Base-by-base conservation (phyloP, 2,888 invertebrate genomes). In the Drosophila affinis region DNA sequence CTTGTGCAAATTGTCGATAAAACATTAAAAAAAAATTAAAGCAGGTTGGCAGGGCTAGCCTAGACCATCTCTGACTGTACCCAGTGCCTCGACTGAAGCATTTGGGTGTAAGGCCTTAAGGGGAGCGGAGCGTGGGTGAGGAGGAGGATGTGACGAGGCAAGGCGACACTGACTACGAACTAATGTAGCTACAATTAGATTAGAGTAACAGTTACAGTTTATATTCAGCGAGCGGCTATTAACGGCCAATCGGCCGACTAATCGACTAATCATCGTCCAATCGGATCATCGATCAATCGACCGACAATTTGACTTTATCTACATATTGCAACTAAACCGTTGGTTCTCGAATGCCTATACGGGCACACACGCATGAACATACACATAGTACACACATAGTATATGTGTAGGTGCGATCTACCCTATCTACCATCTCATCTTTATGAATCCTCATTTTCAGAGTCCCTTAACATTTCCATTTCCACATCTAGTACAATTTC, bases 281-380 rank as follows among this genome's bases (percentile, higher is more conserved):
- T 32, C 32, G 32, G 32, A 32, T 32, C n/a, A 34, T 14, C 39
- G 54, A 54, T 54, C 12, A 34, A 29, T 39, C 39, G 39, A n/a
- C 6, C 61, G 58, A 27, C 34, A 46, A 64, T 45, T 67, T 72
- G 74, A 70, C 70, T 74, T 78, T 85, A 82, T 86, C 77, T 88
- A 88, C 74, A 88, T 81, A 81, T 81, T 81, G 88, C 81, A 81
- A 88, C 88, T 88, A 86, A 86, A 79, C 77, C 88, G 79, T 79
- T 78, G 78, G 59, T 65, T 65, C 65, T 65, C 65, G 24, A 58
- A 58, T 47, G 58, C 56, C 64, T 47, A 70, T 57, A 32, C 34
- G 34, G 34, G 24, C 24, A 56, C 56, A 46, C 46, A 56, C 17
- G 46, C 45, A 55, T 24, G 14, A 10, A 21, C 27, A 46, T 14